Base-by-base conservation (phyloP, 2,113 vertebrate species). In the Forbesichthys agassizii region DNA sequence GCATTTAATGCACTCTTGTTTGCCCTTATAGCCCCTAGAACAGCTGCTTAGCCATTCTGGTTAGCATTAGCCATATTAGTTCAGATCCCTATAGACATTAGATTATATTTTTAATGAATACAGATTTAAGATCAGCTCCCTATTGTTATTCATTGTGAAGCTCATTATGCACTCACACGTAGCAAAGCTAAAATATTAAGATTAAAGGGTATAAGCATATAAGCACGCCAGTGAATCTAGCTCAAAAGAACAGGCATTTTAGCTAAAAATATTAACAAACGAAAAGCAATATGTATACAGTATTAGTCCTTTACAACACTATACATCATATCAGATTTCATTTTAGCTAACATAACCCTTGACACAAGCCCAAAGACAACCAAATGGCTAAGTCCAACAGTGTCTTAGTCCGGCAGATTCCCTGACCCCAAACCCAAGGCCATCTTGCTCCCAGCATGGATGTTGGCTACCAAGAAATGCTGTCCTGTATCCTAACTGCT, bases 371-470 rank as follows among this genome's bases (percentile, higher is more conserved):
- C 4, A 47, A 56, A 36, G 2, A 69, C 61, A 27, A 69, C 33
- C 57, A 78, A n/a, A 78, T 70, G 54, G 62, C 53, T 46, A 61
- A 63, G 62, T 47, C 33, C 33, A 36, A 61, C 11, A 54, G 16
- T 61, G 76, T 66, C 47, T 27, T 56, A 67, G 53, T 47, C 54
- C 18, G 61, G 59, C 74, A 70, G 69, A 70, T 61, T 73, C 58
- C 33, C 51, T 76, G 59, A 80, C 64, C 69, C 55, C 65, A 70
- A 77, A 82, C 67, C 64, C 0, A 5, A 78, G 70, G 67, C 67
- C 74, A 77, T 78, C 64, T 73, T 76, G 67, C 53, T 71, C 55
- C 68, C 63, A 52, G 55, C 56, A 54, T 9, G 46, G 48, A 20
- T 36, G 16, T 20, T 27, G 27, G 27, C 27, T 27, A 27, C 27